Evolutionary conservation across 2,888 invertebrate species (phyloP), one percentile per base, ranked within the genome.

Genomic region (Galerucella calmariensis): DNA sequence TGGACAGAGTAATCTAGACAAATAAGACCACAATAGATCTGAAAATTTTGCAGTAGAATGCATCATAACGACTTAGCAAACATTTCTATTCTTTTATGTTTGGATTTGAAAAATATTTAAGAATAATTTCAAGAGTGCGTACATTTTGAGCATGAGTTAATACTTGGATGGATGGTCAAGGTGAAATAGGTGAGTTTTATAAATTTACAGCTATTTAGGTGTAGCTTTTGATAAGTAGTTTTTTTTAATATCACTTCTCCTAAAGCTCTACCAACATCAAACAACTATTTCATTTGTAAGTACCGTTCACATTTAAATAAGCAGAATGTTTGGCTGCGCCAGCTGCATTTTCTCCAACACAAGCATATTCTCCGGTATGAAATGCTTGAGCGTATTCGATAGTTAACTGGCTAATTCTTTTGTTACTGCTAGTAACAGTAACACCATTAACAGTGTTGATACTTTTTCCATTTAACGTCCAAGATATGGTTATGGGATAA

Each of bases 401-500:
- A 81, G 86, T 88, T 67, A 90, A 84, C 74, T 89, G 87, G 82
- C 89, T 90, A 77, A 89, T 88, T 81, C 88, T 87, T 82, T 91
- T 91, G 78, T 91, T 92, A 76, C 90, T 91, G 56, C 89, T 89
- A 58, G 89, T 88, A 69, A 90, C 87, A 20, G 90, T 88, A 59
- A 92, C 88, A 69, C 92, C 91, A 74, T 88, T 88, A 77, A 89
- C 89, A 79, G 88, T 89, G 80, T 83, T 85, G 24, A 90, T 81
- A 41, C 84, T 81, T 77, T 86, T 86, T 71, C 87, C 89, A 80
- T 91, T 89, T 82, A 91, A 90, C 67, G 89, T 91, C 95, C 95
- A 96, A 72, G 90, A 89, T 75, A 96, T 93, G 79, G 90, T 90
- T 74, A 96, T 88, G 12, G 96, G 96, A 76, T 92, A 80, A 86